Percentiles rank a stretch among this genome's conserved stretches.
phyloP scores from a whole-genome alignment of 2,797 vertebrate genomes.

The Pangasius djambal region DNA sequence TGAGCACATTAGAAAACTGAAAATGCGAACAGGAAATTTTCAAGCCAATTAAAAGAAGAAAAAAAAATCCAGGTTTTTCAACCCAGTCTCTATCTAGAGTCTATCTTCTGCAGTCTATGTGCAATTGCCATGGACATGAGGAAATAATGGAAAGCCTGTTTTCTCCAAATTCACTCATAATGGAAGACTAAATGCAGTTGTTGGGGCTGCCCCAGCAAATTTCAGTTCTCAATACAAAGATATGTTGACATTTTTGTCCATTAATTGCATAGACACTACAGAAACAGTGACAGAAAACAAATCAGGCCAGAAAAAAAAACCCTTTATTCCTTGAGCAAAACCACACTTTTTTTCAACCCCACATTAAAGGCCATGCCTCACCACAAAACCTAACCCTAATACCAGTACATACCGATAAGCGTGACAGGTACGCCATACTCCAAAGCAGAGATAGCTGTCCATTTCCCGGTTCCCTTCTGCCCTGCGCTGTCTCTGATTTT shows the following conservation, averaged over 20 bases:
- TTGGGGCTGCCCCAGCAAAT: not conserved
- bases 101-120: not conserved
- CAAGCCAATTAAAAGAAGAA: not conserved
- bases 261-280: not conserved
- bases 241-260: not conserved
- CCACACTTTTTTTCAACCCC: not conserved
- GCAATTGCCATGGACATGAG: not conserved
- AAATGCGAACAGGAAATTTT: slow-evolving; percentile 58
- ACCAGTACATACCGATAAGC: slow-evolving; percentile 85
- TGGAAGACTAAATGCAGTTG: not conserved
- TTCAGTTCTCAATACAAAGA: not conserved
- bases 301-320: not conserved
- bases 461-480: slow-evolving; percentile 98
- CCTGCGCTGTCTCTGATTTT: slow-evolving; percentile 95
- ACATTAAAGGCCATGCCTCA: not conserved
- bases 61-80: not conserved
- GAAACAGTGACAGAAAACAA: not conserved
- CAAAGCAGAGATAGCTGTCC: slow-evolving; percentile 94
- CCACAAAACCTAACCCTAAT: not conserved
- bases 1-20: slow-evolving; percentile 5
- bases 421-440: slow-evolving; percentile 95
- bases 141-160: not conserved
- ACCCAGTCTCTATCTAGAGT: not conserved
- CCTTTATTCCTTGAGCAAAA: not conserved
- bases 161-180: not conserved